phyloP scores from a whole-genome alignment of 2,113 vertebrate species.

The Scophthalmus maximus region DNA sequence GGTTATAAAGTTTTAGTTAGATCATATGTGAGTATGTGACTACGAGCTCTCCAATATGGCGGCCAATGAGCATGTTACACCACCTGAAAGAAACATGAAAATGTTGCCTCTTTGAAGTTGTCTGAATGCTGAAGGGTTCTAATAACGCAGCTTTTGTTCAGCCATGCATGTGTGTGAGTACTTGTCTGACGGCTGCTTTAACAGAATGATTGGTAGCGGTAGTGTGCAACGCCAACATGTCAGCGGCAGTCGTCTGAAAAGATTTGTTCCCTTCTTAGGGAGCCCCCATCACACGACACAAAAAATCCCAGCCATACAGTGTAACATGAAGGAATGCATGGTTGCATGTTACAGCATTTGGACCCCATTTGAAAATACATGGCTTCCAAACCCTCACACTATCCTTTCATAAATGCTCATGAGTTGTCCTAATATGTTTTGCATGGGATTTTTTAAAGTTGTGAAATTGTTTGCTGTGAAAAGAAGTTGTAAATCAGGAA shows the following conservation, averaged over 20 bases:
- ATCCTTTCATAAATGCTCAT: slow-evolving; percentile 16
- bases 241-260: slow-evolving; percentile 19
- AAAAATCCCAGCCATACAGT: slow-evolving; percentile 25
- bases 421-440: not conserved
- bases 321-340: slow-evolving; percentile 23
- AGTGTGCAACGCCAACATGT: not conserved
- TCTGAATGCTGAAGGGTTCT: slow-evolving; percentile 20
- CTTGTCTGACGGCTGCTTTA: not conserved
- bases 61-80: slow-evolving; percentile 14
- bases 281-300: slow-evolving; percentile 17
- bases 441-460: not conserved
- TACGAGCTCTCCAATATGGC: not conserved
- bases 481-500: not conserved
- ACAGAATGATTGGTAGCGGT: not conserved
- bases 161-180: not conserved
- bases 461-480: slow-evolving; percentile 8
- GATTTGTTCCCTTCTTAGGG: not conserved
- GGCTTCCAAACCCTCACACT: slow-evolving; percentile 18
- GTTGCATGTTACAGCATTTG: slow-evolving; percentile 22
- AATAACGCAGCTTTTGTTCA: slow-evolving; percentile 15
- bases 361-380: slow-evolving; percentile 29
- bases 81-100: not conserved
- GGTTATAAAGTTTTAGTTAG: not conserved
- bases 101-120: slow-evolving; percentile 19
- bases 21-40: not conserved